A percentile compares a stretch with the other conserved stretches of the same genome.
These are phyloP conservation scores for Drosophila paulistorum DNA, from an alignment of 1,140 invertebrate genomes.

Conservation along the genomic window DNA sequence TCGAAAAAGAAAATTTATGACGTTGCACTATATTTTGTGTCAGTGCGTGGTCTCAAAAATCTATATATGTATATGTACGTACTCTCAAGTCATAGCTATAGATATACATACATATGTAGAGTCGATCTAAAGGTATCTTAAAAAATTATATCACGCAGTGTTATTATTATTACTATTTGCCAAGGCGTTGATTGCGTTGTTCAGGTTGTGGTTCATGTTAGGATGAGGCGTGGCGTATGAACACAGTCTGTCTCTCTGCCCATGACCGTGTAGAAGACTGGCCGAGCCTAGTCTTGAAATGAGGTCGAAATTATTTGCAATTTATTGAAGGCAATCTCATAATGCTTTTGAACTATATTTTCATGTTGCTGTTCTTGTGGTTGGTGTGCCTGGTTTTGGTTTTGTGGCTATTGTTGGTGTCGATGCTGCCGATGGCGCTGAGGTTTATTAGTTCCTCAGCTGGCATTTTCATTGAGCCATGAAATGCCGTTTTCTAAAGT, in stretches of 20 bases:
- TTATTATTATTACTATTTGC: constrained; percentile 32
- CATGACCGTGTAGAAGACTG: constrained; percentile 63
- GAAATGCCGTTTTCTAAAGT: constrained; percentile 62
- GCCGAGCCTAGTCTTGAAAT: constrained; percentile 65
- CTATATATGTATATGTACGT: neutral
- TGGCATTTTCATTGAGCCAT: constrained; percentile 70
- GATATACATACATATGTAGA: neutral
- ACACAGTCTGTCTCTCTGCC: constrained; percentile 28
- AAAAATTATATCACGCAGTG: constrained; percentile 76
- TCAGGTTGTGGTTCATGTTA: constrained; percentile 30
- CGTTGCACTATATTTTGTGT: constrained; percentile 52
- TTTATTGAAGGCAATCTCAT: constrained; percentile 78
- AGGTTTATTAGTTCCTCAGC: constrained; percentile 73
- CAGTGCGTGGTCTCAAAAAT: constrained; percentile 63
- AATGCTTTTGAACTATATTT: constrained; percentile 76
- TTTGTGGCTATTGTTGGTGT: constrained; percentile 33
- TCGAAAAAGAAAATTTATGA: constrained; percentile 72
- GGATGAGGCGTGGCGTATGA: constrained; percentile 51
- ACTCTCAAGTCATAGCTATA: constrained; percentile 44
- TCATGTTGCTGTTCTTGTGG: constrained; percentile 46
- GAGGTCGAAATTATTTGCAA: constrained; percentile 82
- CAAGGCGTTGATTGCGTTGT: constrained; percentile 28
- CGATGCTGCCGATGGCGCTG: constrained; percentile 29
- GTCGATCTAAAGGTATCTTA: constrained; percentile 7
- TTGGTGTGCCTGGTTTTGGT: constrained; percentile 38